Evolutionary conservation across 1,140 invertebrate species (phyloP).

Genomic region (Lepidurus packardi): DNA sequence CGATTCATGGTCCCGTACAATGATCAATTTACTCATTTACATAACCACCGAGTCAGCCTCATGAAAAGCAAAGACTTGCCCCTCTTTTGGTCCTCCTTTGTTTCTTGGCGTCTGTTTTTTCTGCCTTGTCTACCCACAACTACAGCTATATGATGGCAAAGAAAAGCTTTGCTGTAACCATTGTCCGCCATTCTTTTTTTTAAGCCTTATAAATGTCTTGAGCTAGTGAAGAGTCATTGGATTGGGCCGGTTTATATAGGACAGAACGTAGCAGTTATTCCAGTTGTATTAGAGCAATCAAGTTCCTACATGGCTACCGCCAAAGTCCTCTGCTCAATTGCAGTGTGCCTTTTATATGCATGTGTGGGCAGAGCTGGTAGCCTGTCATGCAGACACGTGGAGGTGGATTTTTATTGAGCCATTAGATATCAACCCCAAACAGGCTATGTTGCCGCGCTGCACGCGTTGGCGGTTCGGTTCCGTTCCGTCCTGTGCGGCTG

Average conservation of each 20-base stretch:
- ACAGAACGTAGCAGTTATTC: not conserved
- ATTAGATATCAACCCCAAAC: not conserved
- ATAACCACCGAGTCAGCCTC: not conserved
- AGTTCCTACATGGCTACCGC: not conserved
- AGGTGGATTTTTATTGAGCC: constrained; percentile 3
- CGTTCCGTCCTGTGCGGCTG: not conserved
- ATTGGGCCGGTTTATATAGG: not conserved
- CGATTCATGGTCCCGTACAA: not conserved
- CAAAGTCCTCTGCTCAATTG: not conserved
- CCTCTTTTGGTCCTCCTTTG: not conserved
- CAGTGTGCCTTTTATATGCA: not conserved
- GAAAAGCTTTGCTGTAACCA: not conserved
- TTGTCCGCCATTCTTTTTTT: not conserved
- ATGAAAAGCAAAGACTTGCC: constrained; percentile 8
- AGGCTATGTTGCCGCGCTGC: not conserved
- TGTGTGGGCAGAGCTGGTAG: not conserved
- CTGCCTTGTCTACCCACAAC: constrained; percentile 4
- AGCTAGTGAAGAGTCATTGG: constrained; percentile 6
- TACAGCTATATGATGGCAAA: constrained; percentile 9
- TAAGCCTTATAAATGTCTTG: not conserved
- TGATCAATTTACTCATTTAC: constrained; percentile 14
- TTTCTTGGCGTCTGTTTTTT: constrained; percentile 13
- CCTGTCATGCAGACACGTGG: constrained; percentile 20
- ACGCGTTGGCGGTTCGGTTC: constrained; percentile 12
- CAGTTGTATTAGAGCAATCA: not conserved